Conservation (phyloP, 1,140 invertebrate species). For the Bombus waltoni region DNA sequence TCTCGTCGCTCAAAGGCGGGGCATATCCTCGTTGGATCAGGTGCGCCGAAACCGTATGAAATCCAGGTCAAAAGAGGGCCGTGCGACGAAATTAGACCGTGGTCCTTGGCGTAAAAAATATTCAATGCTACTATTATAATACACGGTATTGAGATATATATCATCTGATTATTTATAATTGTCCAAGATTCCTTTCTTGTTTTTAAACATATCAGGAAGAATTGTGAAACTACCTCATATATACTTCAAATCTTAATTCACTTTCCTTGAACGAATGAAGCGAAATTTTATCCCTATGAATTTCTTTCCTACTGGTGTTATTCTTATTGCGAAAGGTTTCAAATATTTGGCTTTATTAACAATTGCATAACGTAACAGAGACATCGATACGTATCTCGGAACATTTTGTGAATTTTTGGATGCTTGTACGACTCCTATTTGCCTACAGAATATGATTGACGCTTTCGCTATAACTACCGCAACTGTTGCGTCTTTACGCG, state of each 20-base stretch:
- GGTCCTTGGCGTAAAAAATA: background rate
- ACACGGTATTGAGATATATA: background rate
- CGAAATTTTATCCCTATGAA: background rate
- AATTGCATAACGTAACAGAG: background rate
- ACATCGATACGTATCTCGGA: background rate
- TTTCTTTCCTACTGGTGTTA: background rate
- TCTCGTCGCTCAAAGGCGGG: background rate
- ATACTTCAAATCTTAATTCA: background rate
- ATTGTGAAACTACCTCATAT: background rate
- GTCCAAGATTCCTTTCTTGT: fast-evolving
- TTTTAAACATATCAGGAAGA: background rate
- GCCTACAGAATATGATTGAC: no score
- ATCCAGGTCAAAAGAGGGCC: conserved; percentile 8
- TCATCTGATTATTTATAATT: background rate
- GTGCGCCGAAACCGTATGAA: background rate
- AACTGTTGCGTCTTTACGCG: no score
- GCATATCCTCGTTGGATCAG: background rate
- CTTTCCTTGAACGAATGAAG: background rate
- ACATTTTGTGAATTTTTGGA: background rate
- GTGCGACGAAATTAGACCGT: background rate
- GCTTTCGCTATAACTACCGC: no score
- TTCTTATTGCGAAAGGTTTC: background rate
- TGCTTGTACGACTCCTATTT: no score
- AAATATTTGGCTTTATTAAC: background rate
- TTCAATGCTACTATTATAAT: background rate